Conservation (phyloP, 1,140 invertebrate genomes). For the Drosophila prosaltans region DNA sequence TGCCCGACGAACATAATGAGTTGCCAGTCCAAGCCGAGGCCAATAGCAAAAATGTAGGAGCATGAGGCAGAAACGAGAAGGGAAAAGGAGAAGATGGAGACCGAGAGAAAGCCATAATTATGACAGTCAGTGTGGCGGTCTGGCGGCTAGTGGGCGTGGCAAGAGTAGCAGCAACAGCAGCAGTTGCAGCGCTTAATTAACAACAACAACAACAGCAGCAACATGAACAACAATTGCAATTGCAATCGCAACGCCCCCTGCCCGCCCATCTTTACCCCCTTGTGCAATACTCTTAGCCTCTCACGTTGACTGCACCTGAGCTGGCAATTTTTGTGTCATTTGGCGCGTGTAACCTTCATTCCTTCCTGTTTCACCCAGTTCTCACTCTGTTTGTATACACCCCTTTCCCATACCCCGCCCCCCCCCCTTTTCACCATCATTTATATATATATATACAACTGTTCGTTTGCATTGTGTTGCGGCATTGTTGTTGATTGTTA, state of each 20-base stretch:
- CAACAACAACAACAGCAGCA: slow-evolving; percentile 79
- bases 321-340: slow-evolving; percentile 75
- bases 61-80: neutral
- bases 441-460: neutral
- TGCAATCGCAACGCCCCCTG: slow-evolving; percentile 32
- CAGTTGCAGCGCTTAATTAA: slow-evolving; percentile 69
- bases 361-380: slow-evolving; percentile 2
- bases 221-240: slow-evolving; percentile 77
- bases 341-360: slow-evolving; percentile 66
- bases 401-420: neutral
- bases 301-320: slow-evolving; percentile 43
- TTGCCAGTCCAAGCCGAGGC: slow-evolving; percentile 24
- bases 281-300: no score
- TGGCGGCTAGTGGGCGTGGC: slow-evolving; percentile 21
- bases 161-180: slow-evolving; percentile 34
- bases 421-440: neutral
- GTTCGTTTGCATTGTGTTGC: slow-evolving; percentile 52
- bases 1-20: slow-evolving; percentile 59
- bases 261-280: neutral
- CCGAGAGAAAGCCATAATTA: slow-evolving; percentile 52
- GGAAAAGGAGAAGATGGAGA: neutral
- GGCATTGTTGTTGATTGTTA: slow-evolving; percentile 80
- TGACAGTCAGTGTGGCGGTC: slow-evolving; percentile 51
- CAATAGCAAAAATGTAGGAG: neutral
- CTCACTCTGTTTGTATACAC: slow-evolving; percentile 32